These are phyloP conservation scores for Morpho achilles DNA, from an alignment of 2,888 invertebrate species.

Conservation along the genomic window DNA sequence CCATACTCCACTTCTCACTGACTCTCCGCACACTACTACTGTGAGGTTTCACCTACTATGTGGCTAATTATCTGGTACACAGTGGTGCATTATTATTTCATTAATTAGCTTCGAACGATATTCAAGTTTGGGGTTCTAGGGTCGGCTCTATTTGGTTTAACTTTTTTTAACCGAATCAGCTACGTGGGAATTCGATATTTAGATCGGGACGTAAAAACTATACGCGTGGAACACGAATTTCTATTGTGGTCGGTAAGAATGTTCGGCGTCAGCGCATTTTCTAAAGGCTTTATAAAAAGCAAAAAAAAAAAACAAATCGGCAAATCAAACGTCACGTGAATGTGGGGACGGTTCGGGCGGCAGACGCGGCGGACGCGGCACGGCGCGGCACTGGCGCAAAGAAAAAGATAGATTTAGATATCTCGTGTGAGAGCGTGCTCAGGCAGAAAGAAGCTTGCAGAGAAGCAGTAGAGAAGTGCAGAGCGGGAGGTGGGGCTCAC, in stretches of 20 bases:
- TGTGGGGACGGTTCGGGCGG: constrained; percentile 53
- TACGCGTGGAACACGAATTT: neutral
- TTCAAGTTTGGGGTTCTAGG: constrained; percentile 17
- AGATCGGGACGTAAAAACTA: neutral
- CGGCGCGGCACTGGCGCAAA: constrained; percentile 56
- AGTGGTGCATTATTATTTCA: constrained; percentile 26
- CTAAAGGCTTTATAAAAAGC: constrained; percentile 70
- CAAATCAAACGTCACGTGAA: constrained; percentile 60
- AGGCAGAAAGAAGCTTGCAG: constrained; percentile 79
- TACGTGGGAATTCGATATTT: constrained; percentile 1
- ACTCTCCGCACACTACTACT: constrained; percentile 61
- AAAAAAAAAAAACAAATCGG: constrained; percentile 61
- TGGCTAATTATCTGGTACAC: constrained; percentile 28
- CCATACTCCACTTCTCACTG: constrained; percentile 76
- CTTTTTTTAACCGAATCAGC: constrained; percentile 8
- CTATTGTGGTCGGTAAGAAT: constrained; percentile 3
- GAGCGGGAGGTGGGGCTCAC: constrained; percentile 77
- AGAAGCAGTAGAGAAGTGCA: constrained; percentile 80
- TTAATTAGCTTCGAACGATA: constrained; percentile 17
- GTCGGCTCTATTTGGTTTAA: constrained; percentile 24
- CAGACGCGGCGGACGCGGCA: constrained; percentile 36
- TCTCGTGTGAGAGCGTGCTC: constrained; percentile 74
- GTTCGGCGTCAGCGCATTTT: constrained; percentile 50
- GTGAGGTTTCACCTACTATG: constrained; percentile 36
- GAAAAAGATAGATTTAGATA: constrained; percentile 52